Conservation (phyloP, 2,113 vertebrate species). For the Saccopteryx leptura region DNA sequence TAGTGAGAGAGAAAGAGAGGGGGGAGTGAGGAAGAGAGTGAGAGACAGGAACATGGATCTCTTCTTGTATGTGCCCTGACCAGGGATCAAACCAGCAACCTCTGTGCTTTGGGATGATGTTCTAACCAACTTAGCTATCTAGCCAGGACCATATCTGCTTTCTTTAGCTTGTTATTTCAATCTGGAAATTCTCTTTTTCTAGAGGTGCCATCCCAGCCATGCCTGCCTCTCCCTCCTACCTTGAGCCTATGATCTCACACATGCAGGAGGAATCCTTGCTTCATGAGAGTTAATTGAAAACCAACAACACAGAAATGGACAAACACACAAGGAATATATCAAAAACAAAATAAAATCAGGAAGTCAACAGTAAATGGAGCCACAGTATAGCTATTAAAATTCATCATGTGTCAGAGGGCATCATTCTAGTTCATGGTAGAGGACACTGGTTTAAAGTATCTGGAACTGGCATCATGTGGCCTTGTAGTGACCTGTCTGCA, state of each 20-base stretch:
- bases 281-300: background rate
- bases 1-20: too few species aligned
- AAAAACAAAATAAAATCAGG: constrained; percentile 39
- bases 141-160: background rate
- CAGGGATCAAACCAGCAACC: too few species aligned
- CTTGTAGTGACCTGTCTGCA: background rate
- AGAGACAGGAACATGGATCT: too few species aligned
- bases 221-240: background rate
- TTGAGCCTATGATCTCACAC: background rate
- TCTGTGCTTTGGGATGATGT: too few species aligned
- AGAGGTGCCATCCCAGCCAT: background rate
- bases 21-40: too few species aligned
- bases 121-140: too few species aligned
- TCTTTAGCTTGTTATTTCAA: background rate
- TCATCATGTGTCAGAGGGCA: background rate
- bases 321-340: background rate
- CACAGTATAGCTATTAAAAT: background rate
- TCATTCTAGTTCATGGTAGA: background rate
- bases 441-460: background rate
- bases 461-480: background rate
- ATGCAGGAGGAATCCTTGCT: background rate
- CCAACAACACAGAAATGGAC: background rate
- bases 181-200: background rate
- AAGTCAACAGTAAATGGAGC: background rate
- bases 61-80: too few species aligned